Evolutionary conservation across 1,140 invertebrate species (phyloP), one percentile per base, ranked within the genome.

Genomic region (Bradynema listronoti): DNA sequence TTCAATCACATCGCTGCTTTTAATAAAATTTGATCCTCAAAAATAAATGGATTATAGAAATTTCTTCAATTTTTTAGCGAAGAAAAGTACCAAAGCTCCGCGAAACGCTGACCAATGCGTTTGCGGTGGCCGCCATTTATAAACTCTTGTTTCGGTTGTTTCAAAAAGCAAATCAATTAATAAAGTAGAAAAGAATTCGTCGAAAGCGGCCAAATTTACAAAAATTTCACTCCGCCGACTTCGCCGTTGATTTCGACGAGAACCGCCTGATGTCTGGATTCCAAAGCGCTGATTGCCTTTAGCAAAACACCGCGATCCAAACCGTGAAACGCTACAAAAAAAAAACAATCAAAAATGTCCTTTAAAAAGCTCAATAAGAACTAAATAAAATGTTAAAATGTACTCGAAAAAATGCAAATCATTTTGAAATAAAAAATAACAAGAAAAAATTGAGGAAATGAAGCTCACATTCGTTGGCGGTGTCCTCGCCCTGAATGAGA

Each of bases 141-240:
- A n/a, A n/a, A n/a, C n/a, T n/a, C n/a, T n/a, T n/a, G n/a, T n/a
- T n/a, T n/a, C n/a, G n/a, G n/a, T n/a, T n/a, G n/a, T n/a, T n/a
- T n/a, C n/a, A n/a, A n/a, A n/a, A n/a, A n/a, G n/a, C n/a, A n/a
- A n/a, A n/a, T n/a, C n/a, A n/a, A n/a, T n/a, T n/a, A n/a, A n/a
- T n/a, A n/a, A n/a, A n/a, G n/a, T n/a, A n/a, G n/a, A n/a, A n/a
- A n/a, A n/a, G n/a, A n/a, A n/a, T n/a, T n/a, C n/a, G n/a, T n/a
- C n/a, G n/a, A n/a, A n/a, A n/a, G n/a, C n/a, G n/a, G n/a, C 16
- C 9, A 33, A 41, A 50, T 68, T 62, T 66, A 67, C 14, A 93
- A 90, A 80, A 96, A 96, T 80, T 96, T 95, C 0, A 95, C 90
- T 53, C 91, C 91, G 78, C 90, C 86, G 77, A 84, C 87, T 6